Evolutionary conservation across 2,113 vertebrate genomes (phyloP).

Genomic region (Mus spicilegus): DNA sequence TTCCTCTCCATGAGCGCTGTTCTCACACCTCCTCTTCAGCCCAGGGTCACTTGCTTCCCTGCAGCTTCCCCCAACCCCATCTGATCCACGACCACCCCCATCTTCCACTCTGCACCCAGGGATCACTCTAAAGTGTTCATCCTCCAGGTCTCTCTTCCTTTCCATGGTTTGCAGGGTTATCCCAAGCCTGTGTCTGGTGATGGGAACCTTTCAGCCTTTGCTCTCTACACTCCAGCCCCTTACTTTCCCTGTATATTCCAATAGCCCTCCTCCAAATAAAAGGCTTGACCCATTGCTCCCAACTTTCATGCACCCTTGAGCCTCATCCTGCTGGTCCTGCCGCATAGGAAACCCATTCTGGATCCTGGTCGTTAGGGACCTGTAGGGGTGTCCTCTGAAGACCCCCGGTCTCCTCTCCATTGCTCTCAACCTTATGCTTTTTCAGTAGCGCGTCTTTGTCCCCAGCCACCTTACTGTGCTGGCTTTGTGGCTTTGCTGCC

Average conservation of each 20-base stretch:
- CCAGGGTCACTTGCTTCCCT: not conserved
- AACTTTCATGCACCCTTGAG: too few species aligned
- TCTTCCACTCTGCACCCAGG: not conserved
- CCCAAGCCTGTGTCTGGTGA: accelerated
- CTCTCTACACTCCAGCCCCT: not conserved
- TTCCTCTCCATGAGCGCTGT: not conserved
- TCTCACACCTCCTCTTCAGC: not conserved
- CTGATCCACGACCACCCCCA: not conserved
- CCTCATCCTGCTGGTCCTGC: not conserved
- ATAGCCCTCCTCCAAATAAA: not conserved
- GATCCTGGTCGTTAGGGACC: not conserved
- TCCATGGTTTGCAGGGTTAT: accelerated
- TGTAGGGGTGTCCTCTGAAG: not conserved
- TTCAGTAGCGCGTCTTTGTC: not conserved
- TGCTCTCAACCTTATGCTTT: accelerated
- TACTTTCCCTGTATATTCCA: too few species aligned
- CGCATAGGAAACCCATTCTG: not conserved
- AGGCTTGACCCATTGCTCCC: not conserved
- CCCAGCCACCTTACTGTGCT: too few species aligned
- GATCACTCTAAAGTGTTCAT: not conserved
- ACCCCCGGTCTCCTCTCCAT: not conserved
- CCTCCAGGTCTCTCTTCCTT: not conserved
- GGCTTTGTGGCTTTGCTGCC: not conserved
- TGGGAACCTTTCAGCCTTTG: not conserved
- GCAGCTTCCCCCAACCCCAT: too few species aligned